Conservation (phyloP, 2,113 vertebrate genomes). For the Channa argus region DNA sequence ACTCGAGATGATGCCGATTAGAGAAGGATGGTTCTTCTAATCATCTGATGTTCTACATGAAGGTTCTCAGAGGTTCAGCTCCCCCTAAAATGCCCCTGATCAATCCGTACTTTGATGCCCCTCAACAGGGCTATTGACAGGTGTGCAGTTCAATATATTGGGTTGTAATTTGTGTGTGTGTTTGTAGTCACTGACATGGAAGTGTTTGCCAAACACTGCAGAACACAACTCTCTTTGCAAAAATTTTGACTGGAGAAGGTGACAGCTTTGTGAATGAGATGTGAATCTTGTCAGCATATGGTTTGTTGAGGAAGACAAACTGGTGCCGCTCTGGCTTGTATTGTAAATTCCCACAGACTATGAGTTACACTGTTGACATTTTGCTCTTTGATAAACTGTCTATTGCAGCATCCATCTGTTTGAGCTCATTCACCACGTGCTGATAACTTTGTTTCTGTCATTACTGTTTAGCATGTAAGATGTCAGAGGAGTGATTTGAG, state of each 20-base stretch:
- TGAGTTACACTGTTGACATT: slow-evolving; percentile 52
- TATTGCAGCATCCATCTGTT: slow-evolving; percentile 49
- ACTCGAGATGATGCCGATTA: slow-evolving; percentile 48
- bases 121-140: slow-evolving; percentile 7
- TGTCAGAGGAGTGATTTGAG: slow-evolving; percentile 51
- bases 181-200: slow-evolving; percentile 20
- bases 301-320: slow-evolving; percentile 34
- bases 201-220: slow-evolving; percentile 33
- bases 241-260: slow-evolving; percentile 32
- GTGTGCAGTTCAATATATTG: neutral
- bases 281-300: slow-evolving; percentile 32
- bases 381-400: slow-evolving; percentile 58
- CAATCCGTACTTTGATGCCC: slow-evolving; percentile 6
- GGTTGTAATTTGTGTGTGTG: neutral
- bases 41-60: slow-evolving; percentile 20
- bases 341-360: slow-evolving; percentile 10
- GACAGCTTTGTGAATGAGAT: slow-evolving; percentile 26
- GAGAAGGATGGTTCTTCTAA: slow-evolving; percentile 6
- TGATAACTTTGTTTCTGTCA: slow-evolving; percentile 51
- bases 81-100: slow-evolving; percentile 11
- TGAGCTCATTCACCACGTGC: slow-evolving; percentile 36
- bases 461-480: slow-evolving; percentile 37
- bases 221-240: slow-evolving; percentile 20
- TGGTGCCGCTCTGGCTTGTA: slow-evolving; percentile 30
- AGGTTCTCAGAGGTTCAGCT: neutral